Evolutionary conservation across 1,140 invertebrate species (phyloP), one percentile per base, ranked within the genome.

Genomic region (Coelopa frigida): DNA sequence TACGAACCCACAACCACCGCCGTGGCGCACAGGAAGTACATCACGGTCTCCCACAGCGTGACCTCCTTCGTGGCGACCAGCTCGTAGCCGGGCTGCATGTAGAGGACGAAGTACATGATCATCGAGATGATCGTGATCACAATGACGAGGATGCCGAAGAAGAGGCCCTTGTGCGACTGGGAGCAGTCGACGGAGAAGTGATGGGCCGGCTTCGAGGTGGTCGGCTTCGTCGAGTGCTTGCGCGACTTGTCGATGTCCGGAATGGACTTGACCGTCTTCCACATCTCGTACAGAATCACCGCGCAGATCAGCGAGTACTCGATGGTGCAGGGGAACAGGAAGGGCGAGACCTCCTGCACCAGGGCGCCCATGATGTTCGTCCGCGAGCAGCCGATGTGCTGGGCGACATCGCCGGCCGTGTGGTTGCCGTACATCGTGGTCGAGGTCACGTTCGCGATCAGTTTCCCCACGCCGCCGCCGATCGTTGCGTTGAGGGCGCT

Each of bases 171-270:
- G 64, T 92, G 89, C 2, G 91, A 87, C 56, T 86, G 86, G 2
- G 88, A 86, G 68, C 90, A 94, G 66, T 94, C 89, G 23, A 92
- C 87, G 12, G 85, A 87, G 59, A 92, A 87, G 54, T 90, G 86
- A 63, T 90, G 85, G 6, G 65, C 66, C 0, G 57, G 66, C 6
- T 62, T 64, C 27, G 58, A 57, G 3, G 70, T 59, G 24, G 74
- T 70, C 0, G 63, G 58, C 35, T 68, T 69, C 0, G 62, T 47
- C 0, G 67, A 70, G 24, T 61, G 59, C 23, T 63, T 61, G 3
- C 68, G 49, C 1, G 61, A 51, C 26, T 57, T 57, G 20, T 57
- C 57, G 11, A 70, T 70, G 31, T 68, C 57, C 7, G 65, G 58
- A 40, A 70, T 69, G 18, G 58, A 70, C 24, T 64, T 67, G 47